These are phyloP conservation scores for Phyllostomus hastatus DNA, from an alignment of 2,113 vertebrate genomes.

Conservation along the genomic window DNA sequence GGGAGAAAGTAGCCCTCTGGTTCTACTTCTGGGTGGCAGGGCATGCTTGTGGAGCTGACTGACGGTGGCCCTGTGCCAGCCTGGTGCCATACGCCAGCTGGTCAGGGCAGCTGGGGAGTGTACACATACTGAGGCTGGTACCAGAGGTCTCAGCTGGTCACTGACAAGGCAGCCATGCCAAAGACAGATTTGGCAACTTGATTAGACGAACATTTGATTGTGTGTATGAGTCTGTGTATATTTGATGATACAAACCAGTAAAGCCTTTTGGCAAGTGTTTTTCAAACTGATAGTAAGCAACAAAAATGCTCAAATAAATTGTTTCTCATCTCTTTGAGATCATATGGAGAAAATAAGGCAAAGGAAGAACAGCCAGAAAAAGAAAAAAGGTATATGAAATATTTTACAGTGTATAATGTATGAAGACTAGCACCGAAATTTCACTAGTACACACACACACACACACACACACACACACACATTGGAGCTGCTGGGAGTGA, in stretches of 20 bases:
- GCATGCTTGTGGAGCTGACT: not conserved
- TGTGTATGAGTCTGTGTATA: not conserved
- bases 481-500: not conserved
- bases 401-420: not conserved
- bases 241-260: not conserved
- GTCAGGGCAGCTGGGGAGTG: not conserved
- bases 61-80: not conserved
- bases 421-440: not conserved
- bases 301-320: not conserved
- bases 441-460: not conserved
- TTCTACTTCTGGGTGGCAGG: not conserved
- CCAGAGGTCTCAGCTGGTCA: constrained; percentile 27
- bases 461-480: not conserved
- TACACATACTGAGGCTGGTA: not conserved
- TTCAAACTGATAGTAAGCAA: not conserved
- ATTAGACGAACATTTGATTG: not conserved
- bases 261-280: not conserved
- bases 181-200: constrained; percentile 8
- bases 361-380: not conserved
- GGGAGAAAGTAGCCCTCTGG: not conserved
- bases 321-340: constrained; percentile 29
- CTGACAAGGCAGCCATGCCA: not conserved
- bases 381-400: not conserved
- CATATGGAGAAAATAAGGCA: not conserved
- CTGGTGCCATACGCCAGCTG: not conserved